Percentiles rank a stretch among this genome's conserved stretches.
These are phyloP conservation scores for Eucriotettix oculatus DNA, from an alignment of 2,888 invertebrate species.

Conservation along the genomic window DNA sequence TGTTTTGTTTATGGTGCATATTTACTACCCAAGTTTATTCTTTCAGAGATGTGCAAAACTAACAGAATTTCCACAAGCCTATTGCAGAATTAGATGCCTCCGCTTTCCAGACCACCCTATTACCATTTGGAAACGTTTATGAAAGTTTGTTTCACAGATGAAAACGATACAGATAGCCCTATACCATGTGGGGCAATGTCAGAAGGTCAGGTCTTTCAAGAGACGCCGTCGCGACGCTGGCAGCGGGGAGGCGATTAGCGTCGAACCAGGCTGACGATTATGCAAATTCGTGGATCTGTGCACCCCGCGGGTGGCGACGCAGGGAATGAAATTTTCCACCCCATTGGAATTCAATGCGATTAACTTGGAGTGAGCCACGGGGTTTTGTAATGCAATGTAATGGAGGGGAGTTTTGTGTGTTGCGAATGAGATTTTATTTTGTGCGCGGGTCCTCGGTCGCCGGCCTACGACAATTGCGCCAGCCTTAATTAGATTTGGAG, in stretches of 20 bases:
- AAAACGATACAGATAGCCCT: no score
- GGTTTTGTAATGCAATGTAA: conserved; percentile 10
- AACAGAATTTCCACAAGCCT: no score
- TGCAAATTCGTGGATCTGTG: conserved; percentile 11
- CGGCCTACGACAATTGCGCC: conserved; percentile 7
- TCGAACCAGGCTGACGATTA: conserved; percentile 8
- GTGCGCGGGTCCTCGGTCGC: conserved; percentile 1
- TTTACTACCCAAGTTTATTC: no score
- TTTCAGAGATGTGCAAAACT: no score
- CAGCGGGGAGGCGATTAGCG: not conserved
- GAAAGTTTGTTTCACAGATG: no score
- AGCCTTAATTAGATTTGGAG: conserved; percentile 13
- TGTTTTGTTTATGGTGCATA: no score
- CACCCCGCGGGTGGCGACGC: conserved; percentile 13
- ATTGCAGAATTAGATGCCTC: no score
- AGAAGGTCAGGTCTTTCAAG: no score
- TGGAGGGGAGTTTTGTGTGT: conserved; percentile 13
- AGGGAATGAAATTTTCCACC: conserved; percentile 31
- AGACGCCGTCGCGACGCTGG: not conserved
- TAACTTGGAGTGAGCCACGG: conserved; percentile 16
- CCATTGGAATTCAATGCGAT: conserved; percentile 34
- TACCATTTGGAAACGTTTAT: no score
- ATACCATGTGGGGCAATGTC: no score
- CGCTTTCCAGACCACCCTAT: no score
- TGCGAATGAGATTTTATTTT: conserved; percentile 16